These are phyloP conservation scores for Zaprionus lineosus DNA, from an alignment of 2,888 invertebrate genomes.

Conservation along the genomic window DNA sequence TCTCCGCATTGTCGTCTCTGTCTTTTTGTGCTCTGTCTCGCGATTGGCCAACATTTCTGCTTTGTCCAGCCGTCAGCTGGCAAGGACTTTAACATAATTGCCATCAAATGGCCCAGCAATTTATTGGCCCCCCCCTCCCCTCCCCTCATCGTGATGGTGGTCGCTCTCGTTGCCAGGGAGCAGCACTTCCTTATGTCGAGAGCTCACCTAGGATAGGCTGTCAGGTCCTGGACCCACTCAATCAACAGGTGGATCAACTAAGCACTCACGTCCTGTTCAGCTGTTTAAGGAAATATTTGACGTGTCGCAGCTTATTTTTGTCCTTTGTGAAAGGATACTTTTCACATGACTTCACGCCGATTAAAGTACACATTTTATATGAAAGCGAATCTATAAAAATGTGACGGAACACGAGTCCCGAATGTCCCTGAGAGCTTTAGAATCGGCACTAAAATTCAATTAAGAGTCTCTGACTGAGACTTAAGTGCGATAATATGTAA, in stretches of 20 bases:
- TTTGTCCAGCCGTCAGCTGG: constrained; percentile 41
- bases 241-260: constrained; percentile 46
- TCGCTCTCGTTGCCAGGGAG: constrained; percentile 3
- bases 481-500: constrained; percentile 41
- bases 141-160: neutral
- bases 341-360: too few species aligned
- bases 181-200: too few species aligned
- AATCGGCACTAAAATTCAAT: constrained; percentile 37
- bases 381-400: neutral
- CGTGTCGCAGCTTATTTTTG: too few species aligned
- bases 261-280: neutral
- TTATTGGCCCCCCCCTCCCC: constrained; percentile 46
- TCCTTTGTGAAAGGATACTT: too few species aligned
- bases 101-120: constrained; percentile 53
- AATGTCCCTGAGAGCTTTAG: constrained; percentile 4
- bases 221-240: neutral
- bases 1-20: neutral
- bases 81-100: constrained; percentile 47
- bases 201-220: too few species aligned
- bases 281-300: too few species aligned
- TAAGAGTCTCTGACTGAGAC: constrained; percentile 30
- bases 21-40: neutral
- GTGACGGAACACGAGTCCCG: too few species aligned
- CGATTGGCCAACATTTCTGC: constrained; percentile 21
- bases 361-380: too few species aligned